Evolutionary conservation across 2,113 vertebrate species (phyloP).

Genomic region (Opisthocomus hoazin): DNA sequence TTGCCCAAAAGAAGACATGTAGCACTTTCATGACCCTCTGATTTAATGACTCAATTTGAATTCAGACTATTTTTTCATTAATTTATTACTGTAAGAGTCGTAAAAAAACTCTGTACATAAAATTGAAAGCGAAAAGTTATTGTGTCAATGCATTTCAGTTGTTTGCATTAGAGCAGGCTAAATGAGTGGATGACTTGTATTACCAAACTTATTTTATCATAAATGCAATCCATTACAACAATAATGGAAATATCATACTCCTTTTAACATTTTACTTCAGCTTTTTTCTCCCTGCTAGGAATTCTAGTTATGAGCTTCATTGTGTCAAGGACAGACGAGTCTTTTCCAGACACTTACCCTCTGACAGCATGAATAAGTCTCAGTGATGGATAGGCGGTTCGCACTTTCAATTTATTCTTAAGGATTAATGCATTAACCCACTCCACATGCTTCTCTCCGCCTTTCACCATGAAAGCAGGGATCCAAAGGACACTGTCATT

Average conservation of each 20-base stretch:
- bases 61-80: background rate
- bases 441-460: slow-evolving; percentile 86
- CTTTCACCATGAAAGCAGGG: slow-evolving; percentile 91
- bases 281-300: background rate
- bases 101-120: background rate
- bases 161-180: background rate
- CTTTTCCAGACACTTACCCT: slow-evolving; percentile 83
- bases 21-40: background rate
- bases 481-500: slow-evolving; percentile 91
- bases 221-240: background rate
- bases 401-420: slow-evolving; percentile 81
- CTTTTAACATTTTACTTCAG: background rate
- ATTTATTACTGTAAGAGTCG: background rate
- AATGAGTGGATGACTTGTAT: background rate
- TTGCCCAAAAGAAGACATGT: background rate
- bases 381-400: slow-evolving; percentile 85
- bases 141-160: background rate
- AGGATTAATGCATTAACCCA: slow-evolving; percentile 87
- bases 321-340: slow-evolving; percentile 64
- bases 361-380: slow-evolving; percentile 88
- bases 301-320: slow-evolving; percentile 32
- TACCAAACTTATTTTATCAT: background rate
- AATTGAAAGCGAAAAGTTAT: background rate
- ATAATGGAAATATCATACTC: background rate
- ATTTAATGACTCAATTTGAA: background rate